Conservation (phyloP, 2,113 vertebrate species). For the Grus americana region DNA sequence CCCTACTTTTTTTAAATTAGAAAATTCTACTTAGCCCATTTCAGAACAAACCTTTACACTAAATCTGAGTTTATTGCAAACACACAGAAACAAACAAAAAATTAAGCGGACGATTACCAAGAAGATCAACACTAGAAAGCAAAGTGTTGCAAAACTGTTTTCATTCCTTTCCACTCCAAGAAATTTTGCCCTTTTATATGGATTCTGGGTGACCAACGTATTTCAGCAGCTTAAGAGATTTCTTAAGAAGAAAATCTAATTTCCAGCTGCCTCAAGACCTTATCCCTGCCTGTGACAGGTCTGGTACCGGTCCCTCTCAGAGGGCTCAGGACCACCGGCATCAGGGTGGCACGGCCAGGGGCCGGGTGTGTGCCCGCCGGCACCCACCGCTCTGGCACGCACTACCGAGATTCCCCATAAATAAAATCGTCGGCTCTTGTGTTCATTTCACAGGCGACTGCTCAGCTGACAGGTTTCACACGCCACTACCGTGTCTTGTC, state of each 20-base stretch:
- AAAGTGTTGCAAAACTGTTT: not conserved
- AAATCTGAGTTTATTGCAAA: not conserved
- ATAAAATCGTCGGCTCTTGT: slow-evolving; percentile 48
- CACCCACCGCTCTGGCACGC: not conserved
- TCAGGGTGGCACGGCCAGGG: not conserved
- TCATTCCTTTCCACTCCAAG: not conserved
- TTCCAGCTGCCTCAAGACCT: not conserved
- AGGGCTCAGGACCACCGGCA: not conserved
- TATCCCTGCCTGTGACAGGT: not conserved
- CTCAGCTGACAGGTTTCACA: slow-evolving; percentile 75
- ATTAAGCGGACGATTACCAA: not conserved
- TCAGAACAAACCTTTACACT: not conserved
- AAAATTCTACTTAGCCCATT: not conserved
- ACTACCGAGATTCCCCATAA: slow-evolving; percentile 65
- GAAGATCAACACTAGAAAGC: not conserved
- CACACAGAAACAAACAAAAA: not conserved
- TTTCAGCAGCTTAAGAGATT: not conserved
- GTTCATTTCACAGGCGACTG: slow-evolving; percentile 83
- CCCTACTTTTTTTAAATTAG: not conserved
- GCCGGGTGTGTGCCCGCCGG: fast-evolving
- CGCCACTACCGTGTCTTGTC: slow-evolving; percentile 70
- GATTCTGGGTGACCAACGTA: not conserved
- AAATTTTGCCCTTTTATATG: not conserved
- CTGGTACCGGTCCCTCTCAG: fast-evolving
- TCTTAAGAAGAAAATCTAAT: not conserved